Evolutionary conservation across 2,113 vertebrate genomes (phyloP).

Genomic region (Saguinus midas): DNA sequence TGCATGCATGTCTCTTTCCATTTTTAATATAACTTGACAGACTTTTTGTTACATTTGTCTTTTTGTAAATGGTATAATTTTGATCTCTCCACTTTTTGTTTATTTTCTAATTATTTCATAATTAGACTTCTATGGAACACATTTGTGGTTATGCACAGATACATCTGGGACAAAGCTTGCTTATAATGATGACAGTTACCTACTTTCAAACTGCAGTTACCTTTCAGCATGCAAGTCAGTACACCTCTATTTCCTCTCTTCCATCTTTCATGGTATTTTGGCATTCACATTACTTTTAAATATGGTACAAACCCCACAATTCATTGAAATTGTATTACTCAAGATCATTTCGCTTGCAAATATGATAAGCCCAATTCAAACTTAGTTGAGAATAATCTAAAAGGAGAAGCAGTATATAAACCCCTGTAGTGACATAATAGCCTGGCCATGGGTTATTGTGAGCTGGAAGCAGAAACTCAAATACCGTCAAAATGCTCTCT

Average conservation of each 20-base stretch:
- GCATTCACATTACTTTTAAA: not conserved
- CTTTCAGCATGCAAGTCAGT: not conserved
- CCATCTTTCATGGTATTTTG: not conserved
- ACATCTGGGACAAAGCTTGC: not conserved
- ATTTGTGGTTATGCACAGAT: not conserved
- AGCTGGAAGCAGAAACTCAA: not conserved
- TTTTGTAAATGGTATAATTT: not conserved
- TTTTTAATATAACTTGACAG: not conserved
- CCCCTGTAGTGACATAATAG: not conserved
- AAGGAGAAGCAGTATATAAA: not conserved
- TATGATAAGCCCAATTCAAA: conserved; percentile 29
- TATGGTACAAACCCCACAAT: not conserved
- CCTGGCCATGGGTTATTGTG: not conserved
- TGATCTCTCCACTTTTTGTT: not conserved
- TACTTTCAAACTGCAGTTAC: not conserved
- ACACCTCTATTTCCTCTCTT: not conserved
- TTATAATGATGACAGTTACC: not conserved
- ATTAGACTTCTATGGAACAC: not conserved
- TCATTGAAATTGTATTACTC: conserved; percentile 8
- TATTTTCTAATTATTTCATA: not conserved
- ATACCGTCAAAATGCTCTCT: not conserved
- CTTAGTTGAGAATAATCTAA: not conserved
- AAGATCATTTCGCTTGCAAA: conserved; percentile 47
- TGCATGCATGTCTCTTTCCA: not conserved
- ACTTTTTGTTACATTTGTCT: not conserved